Evolutionary conservation across 30 jellyfish, hydroid and myxozoan species (phyloP), one percentile per base, ranked within the genome.

Genomic region (Nemopilema nomurai): DNA sequence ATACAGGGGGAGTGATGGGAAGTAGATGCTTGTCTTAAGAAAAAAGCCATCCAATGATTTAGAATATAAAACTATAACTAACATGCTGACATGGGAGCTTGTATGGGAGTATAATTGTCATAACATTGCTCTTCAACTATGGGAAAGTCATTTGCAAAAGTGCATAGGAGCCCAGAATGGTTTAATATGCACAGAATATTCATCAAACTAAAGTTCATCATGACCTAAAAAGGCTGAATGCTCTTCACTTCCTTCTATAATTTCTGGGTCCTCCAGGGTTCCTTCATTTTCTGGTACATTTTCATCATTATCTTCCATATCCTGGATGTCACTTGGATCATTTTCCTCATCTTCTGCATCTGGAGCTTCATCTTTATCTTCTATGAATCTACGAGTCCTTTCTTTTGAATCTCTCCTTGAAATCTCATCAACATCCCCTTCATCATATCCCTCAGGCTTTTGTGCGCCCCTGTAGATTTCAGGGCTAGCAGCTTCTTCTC

Each of bases 401-500:
- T 62, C 82, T 22, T 1, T 18, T 27, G n/a, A 41, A 21, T 70
- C 89, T 25, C 50, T 50, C 71, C 27, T 28, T 67, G 51, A 49
- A 9, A 70, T 51, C 16, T 27, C 19, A 51, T 77, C 89, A 28
- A 76, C 90, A 65, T 87, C 96, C 51, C 86, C 90, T 27, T 69
- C 76, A 87, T 76, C 96, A 52, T 87, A 53, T 6, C 65, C 73
- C 29, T 87, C 86, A 31, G 89, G 89, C 69, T 57, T 62, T 51
- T 76, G 49, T 21, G 80, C 81, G 50, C 71, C 67, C 25, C 32
- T 28, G 29, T 53, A 76, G 18, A 66, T 24, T 1, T 87, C 89
- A 49, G 90, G 96, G 17, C 86, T 80, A 19, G 86, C 86, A 49
- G 89, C 96, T 31, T 71, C 96, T 50, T 70, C 90, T 1, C 85